These are phyloP conservation scores for Meles meles DNA, from an alignment of 2,113 vertebrate genomes.

Conservation along the genomic window DNA sequence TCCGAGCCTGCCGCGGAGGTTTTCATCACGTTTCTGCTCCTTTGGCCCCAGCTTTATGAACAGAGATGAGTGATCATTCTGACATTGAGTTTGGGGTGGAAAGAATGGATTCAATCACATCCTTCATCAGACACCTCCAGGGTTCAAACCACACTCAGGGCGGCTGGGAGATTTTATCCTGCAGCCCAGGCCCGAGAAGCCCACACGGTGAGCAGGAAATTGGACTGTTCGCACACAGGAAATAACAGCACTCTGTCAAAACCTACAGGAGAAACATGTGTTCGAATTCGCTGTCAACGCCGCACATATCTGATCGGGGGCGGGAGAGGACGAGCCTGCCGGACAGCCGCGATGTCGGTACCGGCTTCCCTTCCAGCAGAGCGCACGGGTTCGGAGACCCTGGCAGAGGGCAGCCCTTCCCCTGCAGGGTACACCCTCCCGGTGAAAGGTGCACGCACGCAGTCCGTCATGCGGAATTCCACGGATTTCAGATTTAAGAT, in stretches of 20 bases:
- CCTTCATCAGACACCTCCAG: slow-evolving; percentile 79
- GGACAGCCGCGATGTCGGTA: slow-evolving; percentile 43
- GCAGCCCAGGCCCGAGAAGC: slow-evolving; percentile 86
- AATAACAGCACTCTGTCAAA: slow-evolving; percentile 99
- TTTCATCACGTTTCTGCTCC: slow-evolving; percentile 33
- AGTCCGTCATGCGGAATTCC: accelerated
- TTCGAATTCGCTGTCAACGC: slow-evolving; percentile 85
- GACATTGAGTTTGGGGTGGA: slow-evolving; percentile 35
- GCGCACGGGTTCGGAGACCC: slow-evolving; percentile 44
- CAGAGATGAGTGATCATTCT: slow-evolving; percentile 65
- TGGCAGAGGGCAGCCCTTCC: not conserved
- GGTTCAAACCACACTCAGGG: slow-evolving; percentile 76
- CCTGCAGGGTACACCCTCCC: accelerated
- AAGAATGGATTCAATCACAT: slow-evolving; percentile 76
- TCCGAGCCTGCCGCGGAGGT: not conserved
- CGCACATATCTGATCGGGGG: slow-evolving; percentile 88
- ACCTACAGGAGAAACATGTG: slow-evolving; percentile 95
- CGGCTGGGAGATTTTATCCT: slow-evolving; percentile 86
- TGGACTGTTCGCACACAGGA: slow-evolving; percentile 98
- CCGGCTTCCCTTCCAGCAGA: slow-evolving; percentile 47
- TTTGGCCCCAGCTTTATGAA: slow-evolving; percentile 55
- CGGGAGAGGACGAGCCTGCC: slow-evolving; percentile 77
- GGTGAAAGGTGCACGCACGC: accelerated
- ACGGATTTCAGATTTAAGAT: slow-evolving; percentile 68
- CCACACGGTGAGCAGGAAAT: slow-evolving; percentile 95